Conservation (phyloP, 2,113 vertebrate genomes). For the Stictonetta naevosa region DNA sequence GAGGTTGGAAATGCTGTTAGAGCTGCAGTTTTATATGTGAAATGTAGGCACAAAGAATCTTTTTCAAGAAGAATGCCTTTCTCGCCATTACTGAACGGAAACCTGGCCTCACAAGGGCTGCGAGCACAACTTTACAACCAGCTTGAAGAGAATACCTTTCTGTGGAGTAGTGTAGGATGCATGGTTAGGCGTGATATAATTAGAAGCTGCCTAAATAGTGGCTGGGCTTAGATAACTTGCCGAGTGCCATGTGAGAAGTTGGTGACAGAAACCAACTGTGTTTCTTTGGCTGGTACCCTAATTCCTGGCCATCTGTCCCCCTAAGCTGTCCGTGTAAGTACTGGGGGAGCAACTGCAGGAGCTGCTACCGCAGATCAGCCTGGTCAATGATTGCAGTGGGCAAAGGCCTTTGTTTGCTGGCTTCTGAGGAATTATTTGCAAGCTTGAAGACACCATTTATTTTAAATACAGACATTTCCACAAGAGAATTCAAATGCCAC, state of each 20-base stretch:
- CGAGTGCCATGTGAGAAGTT: neutral
- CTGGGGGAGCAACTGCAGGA: neutral
- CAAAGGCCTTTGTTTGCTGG: neutral
- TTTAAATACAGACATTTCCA: neutral
- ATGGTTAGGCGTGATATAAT: neutral
- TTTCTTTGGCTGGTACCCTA: conserved; percentile 21
- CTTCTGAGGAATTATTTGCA: neutral
- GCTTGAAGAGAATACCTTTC: neutral
- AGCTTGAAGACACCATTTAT: neutral
- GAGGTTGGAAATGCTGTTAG: neutral
- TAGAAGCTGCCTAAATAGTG: neutral
- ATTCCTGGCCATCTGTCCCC: neutral
- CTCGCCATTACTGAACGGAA: neutral
- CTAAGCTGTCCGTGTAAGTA: neutral
- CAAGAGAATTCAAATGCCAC: neutral
- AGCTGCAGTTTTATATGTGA: neutral
- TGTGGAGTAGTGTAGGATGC: neutral
- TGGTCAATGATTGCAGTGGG: neutral
- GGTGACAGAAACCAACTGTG: conserved; percentile 1
- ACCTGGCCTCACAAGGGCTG: neutral
- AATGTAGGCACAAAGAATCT: neutral
- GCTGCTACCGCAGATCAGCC: neutral
- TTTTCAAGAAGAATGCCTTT: neutral
- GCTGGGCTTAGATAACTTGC: neutral
- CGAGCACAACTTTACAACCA: neutral